Percentiles rank a stretch among this genome's conserved stretches.
Evolutionary conservation across 2,888 invertebrate species (phyloP).

Genomic region (Blastobasis lacticolella): DNA sequence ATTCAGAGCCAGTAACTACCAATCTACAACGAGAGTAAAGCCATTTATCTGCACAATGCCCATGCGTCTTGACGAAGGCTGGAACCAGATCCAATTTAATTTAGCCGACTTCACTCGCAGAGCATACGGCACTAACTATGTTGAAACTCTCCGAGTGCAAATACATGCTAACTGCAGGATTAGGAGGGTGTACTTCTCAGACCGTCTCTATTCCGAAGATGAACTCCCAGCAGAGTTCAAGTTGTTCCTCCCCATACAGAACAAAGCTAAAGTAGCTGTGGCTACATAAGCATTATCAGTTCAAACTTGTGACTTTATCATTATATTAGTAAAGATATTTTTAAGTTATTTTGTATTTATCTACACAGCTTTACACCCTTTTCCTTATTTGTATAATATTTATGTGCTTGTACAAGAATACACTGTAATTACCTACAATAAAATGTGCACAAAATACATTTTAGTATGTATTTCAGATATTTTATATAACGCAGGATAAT

Average conservation of each 20-base stretch:
- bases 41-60: constrained; percentile 99
- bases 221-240: constrained; percentile 97
- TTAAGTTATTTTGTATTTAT: constrained; percentile 46
- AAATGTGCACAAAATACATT: constrained; percentile 2
- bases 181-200: constrained; percentile 91
- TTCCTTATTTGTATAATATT: constrained; percentile 10
- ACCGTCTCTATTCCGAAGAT: constrained; percentile 93
- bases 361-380: constrained; percentile 29
- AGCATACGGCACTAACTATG: constrained; percentile 97
- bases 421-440: not conserved
- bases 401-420: constrained; percentile 1
- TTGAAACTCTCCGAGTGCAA: constrained; percentile 92
- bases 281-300: constrained; percentile 47
- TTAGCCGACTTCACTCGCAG: constrained; percentile 93
- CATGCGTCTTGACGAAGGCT: constrained; percentile 93
- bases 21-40: constrained; percentile 93
- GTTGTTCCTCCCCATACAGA: constrained; percentile 93
- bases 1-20: constrained; percentile 96
- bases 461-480: too few species aligned
- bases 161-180: constrained; percentile 97
- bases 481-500: too few species aligned
- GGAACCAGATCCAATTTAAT: constrained; percentile 97
- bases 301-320: constrained; percentile 18
- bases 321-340: constrained; percentile 45
- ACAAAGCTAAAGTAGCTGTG: constrained; percentile 76